Evolutionary conservation across 1,140 invertebrate species (phyloP), one percentile per base, ranked within the genome.

Genomic region (Teleopsis dalmanni): DNA sequence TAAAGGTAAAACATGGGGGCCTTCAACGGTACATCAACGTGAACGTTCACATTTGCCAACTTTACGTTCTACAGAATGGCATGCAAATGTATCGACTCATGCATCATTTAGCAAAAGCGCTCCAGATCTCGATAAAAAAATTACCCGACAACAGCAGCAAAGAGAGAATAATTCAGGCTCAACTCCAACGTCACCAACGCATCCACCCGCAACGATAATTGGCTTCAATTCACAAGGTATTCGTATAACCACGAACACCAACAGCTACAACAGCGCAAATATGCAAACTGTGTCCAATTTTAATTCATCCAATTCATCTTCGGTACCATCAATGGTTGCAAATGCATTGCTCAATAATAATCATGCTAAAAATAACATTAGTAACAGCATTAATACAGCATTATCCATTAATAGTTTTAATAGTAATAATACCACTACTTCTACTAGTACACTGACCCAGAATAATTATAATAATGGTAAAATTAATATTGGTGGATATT

Each of bases 1-100:
- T 54, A 96, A 97, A 76, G 92, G 92, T 69, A 95, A 95, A 77
- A 97, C 94, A 19, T 96, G 94, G 93, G 93, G 94, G 53, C 93
- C 93, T 52, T 94, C 90, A 57, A 91, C 91, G 27, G 58, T 62
- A 53, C 88, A 92, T 71, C 88, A 94, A 74, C 85, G 88, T 49
- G 89, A 94, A 67, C 81, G 90, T 52, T 83, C 86, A 59, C 81
- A 91, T 58, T 72, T 81, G 55, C 70, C 76, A 48, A 72, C 74
- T 9, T 49, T 63, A 52, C 61, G 59, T 54, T 70, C 62, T 18
- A 52, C 71, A 21, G 59, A 73, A 41, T 70, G 72, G 58, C 57
- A 70, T 35, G 57, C 61, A 11, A 31, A 34, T 2, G 67, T 46
- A 18, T 69, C 68, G n/a, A 75, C 73, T 50, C 60, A 72, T 52